Base-by-base conservation (phyloP, 2,888 invertebrate genomes). In the Ryuthela nishihirai region DNA sequence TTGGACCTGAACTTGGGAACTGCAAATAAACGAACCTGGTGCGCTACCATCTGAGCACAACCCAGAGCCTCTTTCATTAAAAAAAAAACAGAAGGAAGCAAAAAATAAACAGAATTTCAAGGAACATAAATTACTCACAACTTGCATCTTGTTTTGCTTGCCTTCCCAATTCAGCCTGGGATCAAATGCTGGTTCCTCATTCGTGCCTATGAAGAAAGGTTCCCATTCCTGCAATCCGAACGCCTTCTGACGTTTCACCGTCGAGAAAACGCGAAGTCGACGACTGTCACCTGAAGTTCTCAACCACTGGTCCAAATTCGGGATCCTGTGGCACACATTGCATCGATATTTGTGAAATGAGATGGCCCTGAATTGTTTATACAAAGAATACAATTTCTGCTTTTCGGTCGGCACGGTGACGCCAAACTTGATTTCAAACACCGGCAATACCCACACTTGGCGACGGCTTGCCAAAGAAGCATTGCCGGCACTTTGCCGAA, bases 311-410 rank as follows among this genome's bases (percentile, higher is more conserved):
- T 83, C 83, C 10, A 86, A 74, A 0, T 85, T 85, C 9, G 86
- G 86, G 70, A 87, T 86, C 68, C 82, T 79, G 70, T 87, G 86
- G 69, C 86, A 87, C 71, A 85, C 85, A 3, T 81, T 76, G 69
- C 86, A 87, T 5, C 82, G 74, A 71, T 81, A 82, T 69, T 83
- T 80, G 68, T 84, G 85, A 72, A 84, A 85, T 71, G 83, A 83
- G 65, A 80, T 78, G 1, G 83, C 83, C 23, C 79, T 78, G 60
- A 81, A 81, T 6, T 76, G 74, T 3, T 74, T 72, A 39, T 83
- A 76, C 73, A 83, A 71, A 5, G 74, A 67, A 5, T 75, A 67
- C 10, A 79, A 70, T 74, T 82, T 78, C 34, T 73, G 74, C 75
- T 87, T 87, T 65, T 79, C 81, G 42, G 77, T 76, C 0, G 86